Percentiles rank a stretch among this genome's conserved stretches.
Conservation (phyloP, 2,797 vertebrate genomes). For the Artibeus jamaicensis region DNA sequence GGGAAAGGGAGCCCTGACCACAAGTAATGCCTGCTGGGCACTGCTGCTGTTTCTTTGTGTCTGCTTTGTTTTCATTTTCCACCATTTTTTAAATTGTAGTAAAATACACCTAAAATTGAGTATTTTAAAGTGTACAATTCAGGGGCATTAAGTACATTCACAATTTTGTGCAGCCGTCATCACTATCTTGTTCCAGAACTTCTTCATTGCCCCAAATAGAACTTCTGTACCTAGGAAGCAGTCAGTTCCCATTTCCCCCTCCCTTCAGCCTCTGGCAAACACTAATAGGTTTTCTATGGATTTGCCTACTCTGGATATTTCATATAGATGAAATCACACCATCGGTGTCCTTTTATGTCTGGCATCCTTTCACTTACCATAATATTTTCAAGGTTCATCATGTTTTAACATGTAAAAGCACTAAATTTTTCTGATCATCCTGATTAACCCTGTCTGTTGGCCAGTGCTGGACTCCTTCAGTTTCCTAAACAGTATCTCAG, state of each 20-base stretch:
- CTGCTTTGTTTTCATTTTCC: neutral
- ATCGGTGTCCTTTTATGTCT: neutral
- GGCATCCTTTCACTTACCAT: neutral
- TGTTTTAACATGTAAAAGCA: neutral
- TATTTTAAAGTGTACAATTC: neutral
- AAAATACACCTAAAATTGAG: neutral
- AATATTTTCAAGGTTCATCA: neutral
- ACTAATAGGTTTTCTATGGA: neutral
- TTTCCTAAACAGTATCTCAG: neutral
- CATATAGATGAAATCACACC: neutral
- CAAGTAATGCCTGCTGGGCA: neutral
- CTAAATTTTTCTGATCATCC: neutral
- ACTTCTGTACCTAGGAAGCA: neutral
- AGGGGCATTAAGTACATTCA: neutral
- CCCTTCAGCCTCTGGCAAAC: neutral
- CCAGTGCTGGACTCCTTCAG: neutral
- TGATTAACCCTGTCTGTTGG: neutral
- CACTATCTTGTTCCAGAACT: neutral
- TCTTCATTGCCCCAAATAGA: neutral
- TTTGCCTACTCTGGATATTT: neutral
- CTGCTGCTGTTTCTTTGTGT: neutral
- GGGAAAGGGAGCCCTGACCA: neutral
- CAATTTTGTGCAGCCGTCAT: neutral
- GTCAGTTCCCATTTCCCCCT: neutral
- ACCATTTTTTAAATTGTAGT: neutral